Percentiles rank a stretch among this genome's conserved stretches.
Evolutionary conservation across 2,113 vertebrate species (phyloP).

Genomic region (Capra hircus): DNA sequence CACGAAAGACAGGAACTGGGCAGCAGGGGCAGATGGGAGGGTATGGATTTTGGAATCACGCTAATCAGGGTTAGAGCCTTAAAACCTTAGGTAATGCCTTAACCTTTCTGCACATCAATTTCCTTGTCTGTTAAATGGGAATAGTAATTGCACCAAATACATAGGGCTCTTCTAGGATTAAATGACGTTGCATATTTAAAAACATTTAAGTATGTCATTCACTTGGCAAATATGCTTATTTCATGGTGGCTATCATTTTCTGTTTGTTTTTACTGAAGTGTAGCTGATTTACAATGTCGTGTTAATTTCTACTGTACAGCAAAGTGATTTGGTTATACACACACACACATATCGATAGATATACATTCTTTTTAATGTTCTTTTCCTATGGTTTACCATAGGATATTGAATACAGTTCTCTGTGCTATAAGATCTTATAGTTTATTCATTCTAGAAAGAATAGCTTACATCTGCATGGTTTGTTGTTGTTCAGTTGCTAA

Average conservation of each 20-base stretch:
- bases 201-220: not conserved
- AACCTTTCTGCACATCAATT: not conserved
- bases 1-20: not conserved
- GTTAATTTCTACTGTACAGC: not conserved
- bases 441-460: not conserved
- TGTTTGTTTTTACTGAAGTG: not conserved
- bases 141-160: not conserved
- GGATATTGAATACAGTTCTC: not conserved
- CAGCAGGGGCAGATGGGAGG: not conserved
- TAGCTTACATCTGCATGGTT: not conserved
- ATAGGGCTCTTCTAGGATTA: not conserved
- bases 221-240: not conserved
- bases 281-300: not conserved
- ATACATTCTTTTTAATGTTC: not conserved
- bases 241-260: not conserved
- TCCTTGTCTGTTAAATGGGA: not conserved
- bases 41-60: not conserved
- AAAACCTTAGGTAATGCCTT: not conserved
- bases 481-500: not conserved
- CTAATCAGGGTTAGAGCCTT: not conserved
- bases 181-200: not conserved
- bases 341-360: not conserved
- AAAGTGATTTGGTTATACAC: not conserved
- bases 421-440: not conserved
- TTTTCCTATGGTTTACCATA: not conserved